A percentile compares a stretch with the other conserved stretches of the same genome.
phyloP scores from a whole-genome alignment of 2,797 vertebrate genomes.

The Nothura maculosa region DNA sequence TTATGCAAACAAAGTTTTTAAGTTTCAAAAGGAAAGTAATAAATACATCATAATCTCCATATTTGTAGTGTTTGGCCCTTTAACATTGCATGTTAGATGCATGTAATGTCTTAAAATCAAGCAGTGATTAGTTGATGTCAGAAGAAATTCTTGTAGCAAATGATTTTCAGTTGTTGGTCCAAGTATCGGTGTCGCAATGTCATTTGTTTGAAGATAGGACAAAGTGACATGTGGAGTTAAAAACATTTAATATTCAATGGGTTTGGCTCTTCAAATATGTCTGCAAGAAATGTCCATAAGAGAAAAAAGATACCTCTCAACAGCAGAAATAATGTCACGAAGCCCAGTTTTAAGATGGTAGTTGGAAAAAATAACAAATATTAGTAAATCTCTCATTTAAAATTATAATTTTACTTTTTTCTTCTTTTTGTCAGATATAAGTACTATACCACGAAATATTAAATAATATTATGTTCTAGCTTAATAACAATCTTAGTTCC shows the following conservation, averaged over 20 bases:
- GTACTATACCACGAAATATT: neutral
- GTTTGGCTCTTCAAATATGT: constrained; percentile 40
- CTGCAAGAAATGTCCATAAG: constrained; percentile 34
- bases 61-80: neutral
- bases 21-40: neutral
- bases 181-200: neutral
- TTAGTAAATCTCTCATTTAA: neutral
- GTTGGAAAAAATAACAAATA: neutral
- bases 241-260: constrained; percentile 1
- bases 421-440: neutral
- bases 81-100: neutral
- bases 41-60: neutral
- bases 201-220: neutral
- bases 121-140: neutral
- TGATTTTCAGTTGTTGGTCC: neutral
- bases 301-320: constrained; percentile 22
- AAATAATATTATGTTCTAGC: neutral
- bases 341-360: neutral
- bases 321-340: neutral
- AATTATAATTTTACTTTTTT: neutral
- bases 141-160: neutral
- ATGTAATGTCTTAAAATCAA: constrained; percentile 3
- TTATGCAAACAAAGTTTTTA: neutral
- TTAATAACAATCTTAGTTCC: neutral
- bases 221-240: constrained; percentile 20